A percentile compares a stretch with the other conserved stretches of the same genome.
Evolutionary conservation across 2,113 vertebrate genomes (phyloP).

Genomic region (Peucedramus taeniatus): DNA sequence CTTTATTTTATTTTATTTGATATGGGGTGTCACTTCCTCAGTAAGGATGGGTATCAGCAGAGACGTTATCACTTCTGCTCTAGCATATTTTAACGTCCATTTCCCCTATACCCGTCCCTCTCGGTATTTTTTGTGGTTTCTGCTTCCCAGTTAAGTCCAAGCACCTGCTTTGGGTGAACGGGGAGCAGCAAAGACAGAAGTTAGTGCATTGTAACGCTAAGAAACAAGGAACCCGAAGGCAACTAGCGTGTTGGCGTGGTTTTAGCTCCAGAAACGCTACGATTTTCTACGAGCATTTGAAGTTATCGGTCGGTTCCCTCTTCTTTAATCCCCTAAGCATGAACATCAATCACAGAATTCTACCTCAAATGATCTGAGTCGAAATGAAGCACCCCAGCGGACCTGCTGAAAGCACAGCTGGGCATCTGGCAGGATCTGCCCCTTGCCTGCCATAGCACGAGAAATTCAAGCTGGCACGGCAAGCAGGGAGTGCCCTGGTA

Average conservation of each 20-base stretch:
- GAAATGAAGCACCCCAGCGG: constrained; percentile 5
- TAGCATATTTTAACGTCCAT: not conserved
- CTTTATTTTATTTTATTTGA: not conserved
- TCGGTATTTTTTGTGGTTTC: not conserved
- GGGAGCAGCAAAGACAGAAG: not conserved
- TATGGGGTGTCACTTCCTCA: not conserved
- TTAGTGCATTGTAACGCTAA: not conserved
- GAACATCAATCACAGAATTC: not conserved
- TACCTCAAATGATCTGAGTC: constrained; percentile 14
- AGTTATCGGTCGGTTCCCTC: not conserved
- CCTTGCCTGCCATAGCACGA: not conserved
- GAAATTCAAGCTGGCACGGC: not conserved
- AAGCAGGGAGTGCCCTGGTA: not conserved
- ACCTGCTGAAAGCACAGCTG: constrained; percentile 32
- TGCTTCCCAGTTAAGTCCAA: not conserved
- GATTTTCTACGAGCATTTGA: not conserved
- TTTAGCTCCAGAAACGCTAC: constrained; percentile 17
- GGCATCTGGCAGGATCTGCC: not conserved
- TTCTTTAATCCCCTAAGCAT: constrained; percentile 33
- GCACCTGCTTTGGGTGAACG: not conserved
- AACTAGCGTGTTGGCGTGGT: not conserved
- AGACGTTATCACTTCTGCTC: not conserved
- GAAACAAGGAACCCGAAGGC: not conserved
- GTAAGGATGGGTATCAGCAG: not conserved
- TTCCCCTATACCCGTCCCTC: not conserved